Percentiles rank a stretch among this genome's conserved stretches.
Evolutionary conservation across 2,888 invertebrate species (phyloP).

Genomic region (Drosophila buzzatii): DNA sequence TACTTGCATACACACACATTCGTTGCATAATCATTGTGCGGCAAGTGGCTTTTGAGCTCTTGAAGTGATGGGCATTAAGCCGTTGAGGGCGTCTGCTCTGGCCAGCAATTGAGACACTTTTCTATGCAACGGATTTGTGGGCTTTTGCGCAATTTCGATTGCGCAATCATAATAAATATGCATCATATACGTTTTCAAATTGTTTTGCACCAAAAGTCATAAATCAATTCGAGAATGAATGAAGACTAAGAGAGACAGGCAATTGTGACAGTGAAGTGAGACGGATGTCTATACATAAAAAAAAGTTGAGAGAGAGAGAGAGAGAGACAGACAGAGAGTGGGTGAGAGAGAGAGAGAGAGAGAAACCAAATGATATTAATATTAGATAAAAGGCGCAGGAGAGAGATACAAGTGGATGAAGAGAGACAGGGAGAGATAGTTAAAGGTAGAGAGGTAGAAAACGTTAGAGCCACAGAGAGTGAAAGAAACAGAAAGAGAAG

Average conservation of each 20-base stretch:
- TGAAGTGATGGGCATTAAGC: constrained; percentile 56
- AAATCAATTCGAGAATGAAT: constrained; percentile 50
- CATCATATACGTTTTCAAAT: constrained; percentile 56
- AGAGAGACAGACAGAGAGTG: background rate
- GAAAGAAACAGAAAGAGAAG: background rate
- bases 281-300: background rate
- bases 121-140: constrained; percentile 38
- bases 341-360: too few species aligned
- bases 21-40: constrained; percentile 44
- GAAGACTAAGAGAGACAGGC: constrained; percentile 11
- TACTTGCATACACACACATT: constrained; percentile 1
- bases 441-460: too few species aligned
- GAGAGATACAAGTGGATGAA: background rate
- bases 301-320: background rate
- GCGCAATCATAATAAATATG: constrained; percentile 67
- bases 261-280: constrained; percentile 3
- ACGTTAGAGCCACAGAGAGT: too few species aligned
- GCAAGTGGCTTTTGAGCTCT: constrained; percentile 9
- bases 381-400: too few species aligned
- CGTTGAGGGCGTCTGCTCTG: constrained; percentile 56
- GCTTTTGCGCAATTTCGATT: constrained; percentile 52
- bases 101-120: constrained; percentile 63
- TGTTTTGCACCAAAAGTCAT: constrained; percentile 60
- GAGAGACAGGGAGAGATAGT: background rate
- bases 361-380: background rate